Conservation (phyloP, 2,797 vertebrate species). For the Sus cebifrons region DNA sequence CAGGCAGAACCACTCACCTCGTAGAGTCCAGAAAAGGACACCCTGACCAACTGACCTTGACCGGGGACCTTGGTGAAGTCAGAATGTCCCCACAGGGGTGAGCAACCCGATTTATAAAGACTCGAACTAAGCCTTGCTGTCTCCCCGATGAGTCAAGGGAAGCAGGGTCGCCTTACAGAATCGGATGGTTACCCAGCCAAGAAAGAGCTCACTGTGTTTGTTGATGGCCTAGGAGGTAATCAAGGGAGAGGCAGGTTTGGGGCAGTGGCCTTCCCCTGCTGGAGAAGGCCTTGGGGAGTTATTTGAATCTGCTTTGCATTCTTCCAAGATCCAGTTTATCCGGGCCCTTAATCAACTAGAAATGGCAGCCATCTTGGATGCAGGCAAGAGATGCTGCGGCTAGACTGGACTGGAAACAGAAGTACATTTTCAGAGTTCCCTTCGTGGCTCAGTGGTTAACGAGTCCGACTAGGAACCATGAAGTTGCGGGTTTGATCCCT, state of each 20-base stretch:
- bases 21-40: neutral
- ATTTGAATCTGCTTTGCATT: slow-evolving; percentile 30
- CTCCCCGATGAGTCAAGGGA: neutral
- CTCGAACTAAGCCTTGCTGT: neutral
- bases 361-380: neutral
- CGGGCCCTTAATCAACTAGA: neutral
- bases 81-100: neutral
- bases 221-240: neutral
- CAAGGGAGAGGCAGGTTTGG: neutral
- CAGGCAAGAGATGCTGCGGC: neutral
- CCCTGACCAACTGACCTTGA: neutral
- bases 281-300: neutral
- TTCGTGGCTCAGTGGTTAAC: no score
- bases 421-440: neutral
- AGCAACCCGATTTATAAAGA: neutral
- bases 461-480: no score
- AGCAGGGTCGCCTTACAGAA: neutral
- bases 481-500: no score
- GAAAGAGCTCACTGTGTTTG: neutral
- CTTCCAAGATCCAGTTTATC: slow-evolving; percentile 45
- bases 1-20: neutral
- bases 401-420: neutral
- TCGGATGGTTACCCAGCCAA: neutral
- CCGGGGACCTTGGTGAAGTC: neutral
- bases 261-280: accelerated